A percentile compares a stretch with the other conserved stretches of the same genome.
phyloP scores from a whole-genome alignment of 2,888 invertebrate species.

The Atethmia centrago region DNA sequence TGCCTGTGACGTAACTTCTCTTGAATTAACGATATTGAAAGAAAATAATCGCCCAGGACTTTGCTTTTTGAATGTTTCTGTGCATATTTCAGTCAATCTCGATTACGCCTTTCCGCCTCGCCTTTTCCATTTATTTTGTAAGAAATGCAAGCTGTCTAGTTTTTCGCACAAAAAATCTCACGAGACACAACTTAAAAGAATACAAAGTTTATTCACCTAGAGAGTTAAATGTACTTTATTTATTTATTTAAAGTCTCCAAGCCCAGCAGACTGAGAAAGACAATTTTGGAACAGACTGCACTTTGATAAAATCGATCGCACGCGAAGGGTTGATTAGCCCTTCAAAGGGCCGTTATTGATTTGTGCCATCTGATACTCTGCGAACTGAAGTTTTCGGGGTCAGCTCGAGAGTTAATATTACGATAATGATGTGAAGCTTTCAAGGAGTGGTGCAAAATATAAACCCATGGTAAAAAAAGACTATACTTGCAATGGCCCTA shows the following conservation, averaged over 20 bases:
- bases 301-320: constrained; percentile 20
- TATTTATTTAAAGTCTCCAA: constrained; percentile 36
- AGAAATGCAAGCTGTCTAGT: constrained; percentile 27
- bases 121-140: constrained; percentile 38
- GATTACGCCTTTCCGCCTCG: constrained; percentile 15
- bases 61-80: constrained; percentile 1
- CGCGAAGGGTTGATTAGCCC: constrained; percentile 16
- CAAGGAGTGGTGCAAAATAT: neutral
- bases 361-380: constrained; percentile 6
- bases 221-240: constrained; percentile 55
- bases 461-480: neutral
- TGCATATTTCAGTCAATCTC: constrained; percentile 18
- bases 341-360: constrained; percentile 36
- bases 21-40: constrained; percentile 14
- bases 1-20: constrained; percentile 20
- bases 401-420: neutral
- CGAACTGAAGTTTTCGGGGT: neutral
- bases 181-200: constrained; percentile 14
- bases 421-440: neutral
- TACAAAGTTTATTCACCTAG: constrained; percentile 39
- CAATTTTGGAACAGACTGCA: constrained; percentile 38
- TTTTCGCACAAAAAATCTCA: constrained; percentile 14
- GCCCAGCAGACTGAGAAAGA: constrained; percentile 36
- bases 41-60: constrained; percentile 1
- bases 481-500: neutral